These are phyloP conservation scores for Euzophera pinguis DNA, from an alignment of 2,888 invertebrate genomes.

Conservation along the genomic window DNA sequence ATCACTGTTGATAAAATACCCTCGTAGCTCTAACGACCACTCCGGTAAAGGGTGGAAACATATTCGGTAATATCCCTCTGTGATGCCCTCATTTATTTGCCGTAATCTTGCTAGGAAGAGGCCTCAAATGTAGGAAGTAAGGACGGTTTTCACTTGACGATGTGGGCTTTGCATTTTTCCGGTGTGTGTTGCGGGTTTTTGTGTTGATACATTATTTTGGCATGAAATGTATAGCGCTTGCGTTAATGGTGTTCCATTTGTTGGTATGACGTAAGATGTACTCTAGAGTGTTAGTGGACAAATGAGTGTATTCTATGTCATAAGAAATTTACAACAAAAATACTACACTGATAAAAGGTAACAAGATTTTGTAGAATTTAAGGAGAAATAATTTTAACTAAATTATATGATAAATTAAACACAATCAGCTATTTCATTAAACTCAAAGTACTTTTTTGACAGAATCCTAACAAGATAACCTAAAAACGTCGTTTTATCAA, in stretches of 20 bases:
- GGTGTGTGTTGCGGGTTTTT: not conserved
- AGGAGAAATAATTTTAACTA: no score
- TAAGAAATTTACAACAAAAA: not conserved
- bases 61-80: constrained; percentile 46
- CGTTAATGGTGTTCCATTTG: not conserved
- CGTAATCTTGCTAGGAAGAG: constrained; percentile 49
- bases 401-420: no score
- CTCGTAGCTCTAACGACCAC: constrained; percentile 41
- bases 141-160: constrained; percentile 1
- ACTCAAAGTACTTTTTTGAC: no score
- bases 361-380: no score
- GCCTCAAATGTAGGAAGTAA: constrained; percentile 21
- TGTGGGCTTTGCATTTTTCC: constrained; percentile 1
- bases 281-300: no score
- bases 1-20: constrained; percentile 46
- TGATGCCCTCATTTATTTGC: constrained; percentile 51
- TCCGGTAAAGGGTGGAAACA: constrained; percentile 42
- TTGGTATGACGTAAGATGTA: not conserved
- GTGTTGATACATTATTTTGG: constrained; percentile 3
- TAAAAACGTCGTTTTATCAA: no score
- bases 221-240: constrained; percentile 1
- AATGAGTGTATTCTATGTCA: not conserved
- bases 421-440: no score
- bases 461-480: no score
- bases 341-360: no score